phyloP scores from a whole-genome alignment of 1,140 invertebrate species.

The Pogonomyrmex barbatus region DNA sequence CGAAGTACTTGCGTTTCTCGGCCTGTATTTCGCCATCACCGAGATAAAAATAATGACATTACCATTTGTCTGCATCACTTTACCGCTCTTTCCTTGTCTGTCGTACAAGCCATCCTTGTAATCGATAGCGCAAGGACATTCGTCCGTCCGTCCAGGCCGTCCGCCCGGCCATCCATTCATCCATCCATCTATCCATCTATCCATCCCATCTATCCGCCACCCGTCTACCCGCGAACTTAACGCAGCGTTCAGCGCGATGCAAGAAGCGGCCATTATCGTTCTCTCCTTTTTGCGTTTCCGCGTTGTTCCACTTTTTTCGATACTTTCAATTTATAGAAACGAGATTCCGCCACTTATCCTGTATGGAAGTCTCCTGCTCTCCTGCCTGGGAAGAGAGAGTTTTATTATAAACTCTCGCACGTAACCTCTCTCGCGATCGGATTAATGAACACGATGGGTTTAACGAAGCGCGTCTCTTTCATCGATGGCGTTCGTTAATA shows the following conservation, averaged over 20 bases:
- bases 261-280: constrained; percentile 71
- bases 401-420: constrained; percentile 54
- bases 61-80: constrained; percentile 73
- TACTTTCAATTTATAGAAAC: constrained; percentile 67
- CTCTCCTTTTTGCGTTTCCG: constrained; percentile 51
- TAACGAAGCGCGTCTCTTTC: constrained; percentile 59
- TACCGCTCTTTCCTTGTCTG: constrained; percentile 59
- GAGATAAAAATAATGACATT: constrained; percentile 68
- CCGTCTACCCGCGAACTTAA: constrained; percentile 68
- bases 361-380: constrained; percentile 25
- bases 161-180: constrained; percentile 43
- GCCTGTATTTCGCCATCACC: constrained; percentile 10
- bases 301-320: constrained; percentile 61
- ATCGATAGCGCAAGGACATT: constrained; percentile 70
- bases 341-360: constrained; percentile 59
- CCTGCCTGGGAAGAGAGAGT: constrained; percentile 2
- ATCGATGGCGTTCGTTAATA: constrained; percentile 59
- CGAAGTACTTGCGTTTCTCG: background rate
- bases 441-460: constrained; percentile 58
- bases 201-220: constrained; percentile 49
- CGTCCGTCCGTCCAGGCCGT: constrained; percentile 52
- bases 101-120: constrained; percentile 54
- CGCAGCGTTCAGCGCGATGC: constrained; percentile 61
- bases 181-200: constrained; percentile 54
- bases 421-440: constrained; percentile 43